phyloP scores from a whole-genome alignment of 2,888 invertebrate species.

The Orthosia gracilis region DNA sequence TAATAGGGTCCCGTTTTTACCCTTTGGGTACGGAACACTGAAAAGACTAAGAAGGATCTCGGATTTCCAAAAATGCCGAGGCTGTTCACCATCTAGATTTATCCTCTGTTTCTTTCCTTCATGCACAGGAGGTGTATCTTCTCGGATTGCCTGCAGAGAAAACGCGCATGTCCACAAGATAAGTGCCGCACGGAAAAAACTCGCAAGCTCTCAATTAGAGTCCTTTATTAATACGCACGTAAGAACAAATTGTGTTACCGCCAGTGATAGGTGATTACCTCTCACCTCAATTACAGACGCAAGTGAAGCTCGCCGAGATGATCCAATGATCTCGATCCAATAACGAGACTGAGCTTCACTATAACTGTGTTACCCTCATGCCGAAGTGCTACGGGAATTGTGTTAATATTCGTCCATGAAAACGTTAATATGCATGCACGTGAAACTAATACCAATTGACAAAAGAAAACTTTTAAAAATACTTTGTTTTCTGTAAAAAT shows the following conservation, averaged over 20 bases:
- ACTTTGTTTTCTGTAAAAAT: background rate
- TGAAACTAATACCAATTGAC: background rate
- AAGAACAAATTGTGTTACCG: slow-evolving; percentile 20
- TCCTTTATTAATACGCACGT: slow-evolving; percentile 18
- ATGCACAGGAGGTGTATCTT: no score
- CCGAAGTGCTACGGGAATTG: slow-evolving; percentile 13
- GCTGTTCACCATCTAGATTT: no score
- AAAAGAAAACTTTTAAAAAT: background rate
- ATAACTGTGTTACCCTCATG: slow-evolving; percentile 29
- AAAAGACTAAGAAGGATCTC: no score
- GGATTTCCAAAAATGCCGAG: background rate
- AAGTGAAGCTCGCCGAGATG: slow-evolving; percentile 46
- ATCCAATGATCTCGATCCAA: slow-evolving; percentile 50
- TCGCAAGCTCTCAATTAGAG: slow-evolving; percentile 16
- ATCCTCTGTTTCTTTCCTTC: no score
- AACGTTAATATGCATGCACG: background rate
- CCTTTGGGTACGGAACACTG: no score
- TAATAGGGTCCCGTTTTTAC: no score
- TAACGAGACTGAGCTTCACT: slow-evolving; percentile 36
- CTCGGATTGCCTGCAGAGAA: no score
- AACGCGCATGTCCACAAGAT: no score
- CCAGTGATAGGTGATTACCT: slow-evolving; percentile 41
- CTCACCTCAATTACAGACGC: slow-evolving; percentile 40
- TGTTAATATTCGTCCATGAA: slow-evolving; percentile 28
- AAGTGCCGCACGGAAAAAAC: no score